Percentiles rank a stretch among this genome's conserved stretches.
phyloP scores from a whole-genome alignment of 2,113 vertebrate species.

The Sturnus vulgaris region DNA sequence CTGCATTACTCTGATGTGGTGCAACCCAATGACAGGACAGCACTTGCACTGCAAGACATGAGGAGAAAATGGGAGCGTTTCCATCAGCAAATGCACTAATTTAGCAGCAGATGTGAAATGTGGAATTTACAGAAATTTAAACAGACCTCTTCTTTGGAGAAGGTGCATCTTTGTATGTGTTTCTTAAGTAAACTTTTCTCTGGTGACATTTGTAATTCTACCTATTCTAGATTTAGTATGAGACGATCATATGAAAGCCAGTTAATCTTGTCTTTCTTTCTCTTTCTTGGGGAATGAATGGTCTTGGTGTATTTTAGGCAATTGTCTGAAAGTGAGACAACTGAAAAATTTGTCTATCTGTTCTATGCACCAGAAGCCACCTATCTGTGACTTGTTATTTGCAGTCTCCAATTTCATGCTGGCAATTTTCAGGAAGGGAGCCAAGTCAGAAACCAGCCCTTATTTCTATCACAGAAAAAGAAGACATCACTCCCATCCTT shows the following conservation, averaged over 20 bases:
- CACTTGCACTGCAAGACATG: not conserved
- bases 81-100: not conserved
- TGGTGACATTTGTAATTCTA: not conserved
- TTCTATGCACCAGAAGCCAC: not conserved
- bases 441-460: not conserved
- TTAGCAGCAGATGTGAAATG: not conserved
- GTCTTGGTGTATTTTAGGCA: not conserved
- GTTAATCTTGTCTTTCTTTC: not conserved
- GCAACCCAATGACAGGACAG: not conserved
- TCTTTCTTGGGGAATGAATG: not conserved
- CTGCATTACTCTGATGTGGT: fast-evolving
- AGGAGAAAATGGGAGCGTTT: not conserved
- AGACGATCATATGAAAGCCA: not conserved
- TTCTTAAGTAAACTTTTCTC: not conserved
- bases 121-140: not conserved
- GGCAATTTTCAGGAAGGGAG: not conserved
- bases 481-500: not conserved
- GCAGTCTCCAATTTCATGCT: not conserved
- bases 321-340: not conserved
- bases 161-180: not conserved
- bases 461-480: not conserved
- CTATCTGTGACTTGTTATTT: not conserved
- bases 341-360: not conserved
- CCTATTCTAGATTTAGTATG: not conserved
- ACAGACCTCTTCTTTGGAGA: not conserved